Conservation (phyloP, 2,797 vertebrate genomes). For the Takifugu rubripes region DNA sequence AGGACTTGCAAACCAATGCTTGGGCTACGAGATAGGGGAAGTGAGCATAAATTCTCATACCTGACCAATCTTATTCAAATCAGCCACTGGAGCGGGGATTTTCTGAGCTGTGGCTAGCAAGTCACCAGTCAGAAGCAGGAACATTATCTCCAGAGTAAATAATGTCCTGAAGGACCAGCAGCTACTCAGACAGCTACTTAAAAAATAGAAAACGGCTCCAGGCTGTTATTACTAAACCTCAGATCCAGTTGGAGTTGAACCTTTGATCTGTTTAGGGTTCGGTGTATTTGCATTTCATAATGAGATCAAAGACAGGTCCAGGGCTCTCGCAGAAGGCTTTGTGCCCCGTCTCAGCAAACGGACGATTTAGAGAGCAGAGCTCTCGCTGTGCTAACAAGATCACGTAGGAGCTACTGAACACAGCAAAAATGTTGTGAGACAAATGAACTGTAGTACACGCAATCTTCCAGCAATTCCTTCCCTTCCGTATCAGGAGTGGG, state of each 20-base stretch:
- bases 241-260: conserved; percentile 76
- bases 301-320: conserved; percentile 78
- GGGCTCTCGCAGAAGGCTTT: conserved; percentile 63
- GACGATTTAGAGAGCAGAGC: conserved; percentile 56
- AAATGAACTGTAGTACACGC: conserved; percentile 46
- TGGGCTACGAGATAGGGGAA: conserved; percentile 65
- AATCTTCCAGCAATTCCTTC: conserved; percentile 48
- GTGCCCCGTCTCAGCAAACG: conserved; percentile 47
- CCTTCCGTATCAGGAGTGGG: conserved; percentile 57
- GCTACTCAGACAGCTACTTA: conserved; percentile 73
- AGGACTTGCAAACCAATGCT: conserved; percentile 62
- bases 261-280: conserved; percentile 83
- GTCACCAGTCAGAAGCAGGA: conserved; percentile 72
- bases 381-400: conserved; percentile 57
- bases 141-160: conserved; percentile 81
- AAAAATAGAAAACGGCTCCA: conserved; percentile 69
- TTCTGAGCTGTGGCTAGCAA: conserved; percentile 66
- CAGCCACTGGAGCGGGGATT: conserved; percentile 69
- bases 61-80: conserved; percentile 75
- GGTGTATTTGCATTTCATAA: conserved; percentile 82
- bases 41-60: conserved; percentile 56
- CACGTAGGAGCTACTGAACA: conserved; percentile 40
- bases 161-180: conserved; percentile 73
- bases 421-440: conserved; percentile 44
- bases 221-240: conserved; percentile 76